phyloP scores from a whole-genome alignment of 2,113 vertebrate species.

The Empidonax alnorum region DNA sequence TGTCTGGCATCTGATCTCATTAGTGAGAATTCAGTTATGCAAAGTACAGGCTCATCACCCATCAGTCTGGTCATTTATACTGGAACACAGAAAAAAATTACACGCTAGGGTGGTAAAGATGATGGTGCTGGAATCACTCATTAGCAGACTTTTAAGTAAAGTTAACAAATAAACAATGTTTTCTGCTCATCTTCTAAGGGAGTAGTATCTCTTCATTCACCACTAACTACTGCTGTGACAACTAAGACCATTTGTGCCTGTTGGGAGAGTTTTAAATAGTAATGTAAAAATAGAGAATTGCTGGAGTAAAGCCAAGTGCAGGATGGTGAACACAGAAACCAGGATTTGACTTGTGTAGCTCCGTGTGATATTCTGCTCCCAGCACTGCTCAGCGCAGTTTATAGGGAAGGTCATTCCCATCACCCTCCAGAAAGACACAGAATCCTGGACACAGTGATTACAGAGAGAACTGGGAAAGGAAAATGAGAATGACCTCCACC shows the following conservation, averaged over 20 bases:
- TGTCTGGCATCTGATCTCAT: conserved; percentile 14
- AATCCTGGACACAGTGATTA: neutral
- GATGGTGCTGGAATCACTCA: neutral
- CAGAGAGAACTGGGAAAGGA: neutral
- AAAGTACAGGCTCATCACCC: conserved; percentile 39
- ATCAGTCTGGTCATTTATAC: conserved; percentile 38
- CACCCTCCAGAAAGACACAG: neutral
- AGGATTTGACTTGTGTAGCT: neutral
- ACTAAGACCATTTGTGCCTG: neutral
- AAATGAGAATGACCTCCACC: neutral
- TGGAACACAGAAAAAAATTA: conserved; percentile 1
- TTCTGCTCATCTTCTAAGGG: neutral
- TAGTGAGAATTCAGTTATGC: conserved; percentile 50
- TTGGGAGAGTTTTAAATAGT: neutral
- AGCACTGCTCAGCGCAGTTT: neutral
- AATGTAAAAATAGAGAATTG: neutral
- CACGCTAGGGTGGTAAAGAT: neutral
- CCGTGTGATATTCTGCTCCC: neutral
- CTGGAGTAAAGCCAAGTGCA: neutral
- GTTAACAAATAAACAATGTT: conserved; percentile 19
- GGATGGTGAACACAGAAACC: neutral
- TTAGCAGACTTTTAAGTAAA: conserved; percentile 50
- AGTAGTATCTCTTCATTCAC: neutral
- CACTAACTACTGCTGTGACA: neutral
- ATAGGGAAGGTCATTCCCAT: neutral